phyloP scores from a whole-genome alignment of 1,140 invertebrate genomes.

The Anoplophora glabripennis region DNA sequence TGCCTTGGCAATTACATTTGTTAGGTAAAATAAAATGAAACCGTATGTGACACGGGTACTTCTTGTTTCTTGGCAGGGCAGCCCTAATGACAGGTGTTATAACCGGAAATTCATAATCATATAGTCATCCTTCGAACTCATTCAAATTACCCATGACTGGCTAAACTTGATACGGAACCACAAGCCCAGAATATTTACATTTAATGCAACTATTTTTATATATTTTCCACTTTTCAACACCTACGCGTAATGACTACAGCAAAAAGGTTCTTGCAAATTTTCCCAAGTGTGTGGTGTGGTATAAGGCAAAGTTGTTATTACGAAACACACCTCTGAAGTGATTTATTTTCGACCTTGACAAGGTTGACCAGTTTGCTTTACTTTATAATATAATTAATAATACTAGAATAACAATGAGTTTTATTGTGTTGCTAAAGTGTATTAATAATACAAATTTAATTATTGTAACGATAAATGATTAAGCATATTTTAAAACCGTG shows the following conservation, averaged over 20 bases:
- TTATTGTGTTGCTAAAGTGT: constrained; percentile 6
- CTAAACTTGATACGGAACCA: no score
- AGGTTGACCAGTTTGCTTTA: constrained; percentile 10
- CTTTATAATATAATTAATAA: background rate
- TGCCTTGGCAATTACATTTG: no score
- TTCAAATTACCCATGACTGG: no score
- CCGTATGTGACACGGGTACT: no score
- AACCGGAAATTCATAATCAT: no score
- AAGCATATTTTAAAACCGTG: constrained; percentile 1
- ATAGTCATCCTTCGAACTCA: no score
- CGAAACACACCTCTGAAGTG: constrained; percentile 12
- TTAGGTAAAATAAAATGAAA: no score
- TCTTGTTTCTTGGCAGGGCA: no score
- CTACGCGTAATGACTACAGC: background rate
- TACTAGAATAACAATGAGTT: constrained; percentile 11
- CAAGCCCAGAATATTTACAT: no score
- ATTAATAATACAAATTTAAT: constrained; percentile 8
- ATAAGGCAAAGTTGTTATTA: constrained; percentile 4
- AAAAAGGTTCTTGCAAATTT: background rate
- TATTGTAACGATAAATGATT: constrained; percentile 11
- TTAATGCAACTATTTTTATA: no score
- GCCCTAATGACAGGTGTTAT: no score
- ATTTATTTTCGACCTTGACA: constrained; percentile 15
- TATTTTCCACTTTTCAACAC: background rate
- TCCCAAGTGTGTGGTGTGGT: constrained; percentile 9